Conservation (phyloP, 2,797 vertebrate species). For the Gymnothorax javanicus region DNA sequence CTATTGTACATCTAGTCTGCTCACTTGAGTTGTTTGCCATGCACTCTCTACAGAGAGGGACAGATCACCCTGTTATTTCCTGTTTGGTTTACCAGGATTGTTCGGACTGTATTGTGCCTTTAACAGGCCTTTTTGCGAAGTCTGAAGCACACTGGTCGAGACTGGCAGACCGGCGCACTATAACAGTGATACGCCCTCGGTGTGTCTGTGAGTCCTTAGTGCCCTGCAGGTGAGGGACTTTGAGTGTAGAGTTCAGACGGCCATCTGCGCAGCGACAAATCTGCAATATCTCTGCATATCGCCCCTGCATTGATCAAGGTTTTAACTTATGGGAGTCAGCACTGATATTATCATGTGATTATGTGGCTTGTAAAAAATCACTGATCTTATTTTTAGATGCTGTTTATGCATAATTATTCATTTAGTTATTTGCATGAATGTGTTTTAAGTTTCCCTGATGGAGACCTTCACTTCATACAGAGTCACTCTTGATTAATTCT, state of each 20-base stretch:
- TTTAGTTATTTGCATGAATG: neutral
- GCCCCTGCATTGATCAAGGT: neutral
- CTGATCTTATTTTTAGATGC: neutral
- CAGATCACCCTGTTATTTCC: neutral
- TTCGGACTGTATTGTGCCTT: neutral
- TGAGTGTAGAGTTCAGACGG: slow-evolving; percentile 37
- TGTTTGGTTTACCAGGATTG: neutral
- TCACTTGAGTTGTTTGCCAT: neutral
- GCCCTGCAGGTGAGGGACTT: slow-evolving; percentile 20
- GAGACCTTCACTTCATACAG: neutral
- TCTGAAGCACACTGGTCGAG: neutral
- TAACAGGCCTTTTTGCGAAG: neutral
- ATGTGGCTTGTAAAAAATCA: neutral
- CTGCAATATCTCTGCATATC: slow-evolving; percentile 38
- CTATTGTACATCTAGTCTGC: neutral
- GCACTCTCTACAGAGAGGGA: neutral
- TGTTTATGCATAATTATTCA: neutral
- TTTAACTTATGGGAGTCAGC: neutral
- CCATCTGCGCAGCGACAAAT: slow-evolving; percentile 27
- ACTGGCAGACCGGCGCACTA: neutral
- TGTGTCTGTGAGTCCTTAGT: no score
- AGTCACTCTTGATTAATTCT: neutral
- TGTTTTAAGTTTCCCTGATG: neutral
- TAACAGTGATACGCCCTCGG: neutral
- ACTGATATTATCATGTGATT: neutral